phyloP scores from a whole-genome alignment of 2,113 vertebrate genomes.

The Cephalopholis sonnerati region DNA sequence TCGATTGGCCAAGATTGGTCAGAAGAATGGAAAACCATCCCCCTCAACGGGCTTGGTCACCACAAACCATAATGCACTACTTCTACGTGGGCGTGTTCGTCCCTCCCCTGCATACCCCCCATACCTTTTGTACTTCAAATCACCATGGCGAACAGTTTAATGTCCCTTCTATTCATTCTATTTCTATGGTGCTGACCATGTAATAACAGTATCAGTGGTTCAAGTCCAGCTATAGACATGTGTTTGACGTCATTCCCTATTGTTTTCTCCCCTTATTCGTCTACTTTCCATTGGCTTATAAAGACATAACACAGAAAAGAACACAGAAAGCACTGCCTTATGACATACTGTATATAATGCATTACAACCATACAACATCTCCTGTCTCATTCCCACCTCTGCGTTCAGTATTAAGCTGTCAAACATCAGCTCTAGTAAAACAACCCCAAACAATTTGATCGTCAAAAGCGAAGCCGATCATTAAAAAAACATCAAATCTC shows the following conservation, averaged over 20 bases:
- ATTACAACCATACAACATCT: neutral
- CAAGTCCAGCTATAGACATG: too few relatives aligned
- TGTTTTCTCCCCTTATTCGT: neutral
- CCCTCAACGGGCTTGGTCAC: too few relatives aligned
- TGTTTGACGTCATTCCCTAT: neutral
- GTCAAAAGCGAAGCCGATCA: slow-evolving; percentile 50
- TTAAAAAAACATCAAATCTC: slow-evolving; percentile 50
- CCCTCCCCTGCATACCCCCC: too few relatives aligned
- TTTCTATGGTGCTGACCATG: too few relatives aligned
- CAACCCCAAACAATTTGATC: slow-evolving; percentile 52
- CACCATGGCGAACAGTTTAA: too few relatives aligned
- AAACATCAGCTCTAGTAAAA: slow-evolving; percentile 38
- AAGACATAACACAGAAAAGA: neutral
- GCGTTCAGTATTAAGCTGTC: slow-evolving; percentile 39
- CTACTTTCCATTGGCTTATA: neutral
- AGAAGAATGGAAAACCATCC: too few relatives aligned
- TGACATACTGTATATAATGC: neutral
- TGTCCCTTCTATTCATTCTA: too few relatives aligned
- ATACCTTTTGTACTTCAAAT: too few relatives aligned
- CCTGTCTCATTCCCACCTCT: neutral
- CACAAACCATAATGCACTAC: too few relatives aligned
- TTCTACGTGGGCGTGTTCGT: too few relatives aligned
- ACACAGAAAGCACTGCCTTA: neutral
- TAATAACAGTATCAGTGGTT: too few relatives aligned
- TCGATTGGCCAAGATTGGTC: too few relatives aligned